Evolutionary conservation across 2,797 vertebrate species (phyloP), one percentile per base, ranked within the genome.

Genomic region (Pantherophis vulpinus): DNA sequence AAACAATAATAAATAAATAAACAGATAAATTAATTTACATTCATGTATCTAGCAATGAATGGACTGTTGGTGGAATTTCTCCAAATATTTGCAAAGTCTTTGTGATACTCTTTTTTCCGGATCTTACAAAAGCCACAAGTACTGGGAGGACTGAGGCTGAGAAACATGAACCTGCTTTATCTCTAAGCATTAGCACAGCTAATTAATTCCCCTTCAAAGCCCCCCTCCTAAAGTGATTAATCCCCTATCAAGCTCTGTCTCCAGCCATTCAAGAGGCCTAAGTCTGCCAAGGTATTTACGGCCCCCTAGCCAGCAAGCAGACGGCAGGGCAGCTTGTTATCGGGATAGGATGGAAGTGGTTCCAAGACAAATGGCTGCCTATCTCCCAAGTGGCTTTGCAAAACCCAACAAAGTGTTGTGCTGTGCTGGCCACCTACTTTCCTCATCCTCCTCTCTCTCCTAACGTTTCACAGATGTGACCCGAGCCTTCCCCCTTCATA

Each of bases 391-490:
- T 20, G 97, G 97, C 95, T 94, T 95, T 94, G 93, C 96, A 97
- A 97, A 96, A 96, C 95, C 95, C 94, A 96, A 95, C 88, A 60
- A 96, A 97, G 96, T 97, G 96, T 96, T 96, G 6, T 90, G 95
- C 96, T 95, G 95, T 93, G 95, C 95, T 95, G 97, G 97, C 97
- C 97, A 97, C 97, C 97, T 97, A 97, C 97, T 96, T 96, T 97
- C 96, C 95, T 95, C 96, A 93, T 93, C 95, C 94, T 97, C 94
- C 94, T 94, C 94, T 96, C 95, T 93, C 93, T 0, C 61, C 95
- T 97, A 97, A 97, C 97, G 96, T 97, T 97, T 97, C 96, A 95
- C 97, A 97, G 97, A 97, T 97, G 97, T 97, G 97, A 97, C 97
- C 97, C 95, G 96, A 97, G 95, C 96, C 95, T 96, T 97, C 96